These are phyloP conservation scores for Meliscaeva auricollis DNA, from an alignment of 2,888 invertebrate species.

Conservation along the genomic window DNA sequence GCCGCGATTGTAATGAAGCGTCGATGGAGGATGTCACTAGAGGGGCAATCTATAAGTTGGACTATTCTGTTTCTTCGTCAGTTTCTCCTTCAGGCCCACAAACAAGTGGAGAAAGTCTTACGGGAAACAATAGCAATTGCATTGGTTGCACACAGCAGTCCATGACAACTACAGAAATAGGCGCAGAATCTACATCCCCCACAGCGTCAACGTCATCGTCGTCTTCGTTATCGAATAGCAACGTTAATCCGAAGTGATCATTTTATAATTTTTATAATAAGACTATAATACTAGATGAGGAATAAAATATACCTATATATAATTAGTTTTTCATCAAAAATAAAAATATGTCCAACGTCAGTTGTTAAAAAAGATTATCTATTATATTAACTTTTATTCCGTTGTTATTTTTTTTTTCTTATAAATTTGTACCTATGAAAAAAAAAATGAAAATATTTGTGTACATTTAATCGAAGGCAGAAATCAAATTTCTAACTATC, in stretches of 20 bases:
- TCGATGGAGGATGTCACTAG: constrained; percentile 96
- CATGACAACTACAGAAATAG: constrained; percentile 73
- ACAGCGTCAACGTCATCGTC: constrained; percentile 77
- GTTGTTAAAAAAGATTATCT: constrained; percentile 54
- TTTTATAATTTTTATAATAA: constrained; percentile 75
- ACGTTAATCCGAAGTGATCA: constrained; percentile 77
- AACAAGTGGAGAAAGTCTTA: constrained; percentile 47
- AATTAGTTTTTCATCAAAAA: constrained; percentile 59
- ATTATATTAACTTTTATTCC: constrained; percentile 38
- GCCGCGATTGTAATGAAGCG: constrained; percentile 94
- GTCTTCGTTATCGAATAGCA: constrained; percentile 77
- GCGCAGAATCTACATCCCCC: constrained; percentile 77
- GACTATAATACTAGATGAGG: constrained; percentile 65
- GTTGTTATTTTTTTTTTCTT: constrained; percentile 55
- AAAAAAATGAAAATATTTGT: constrained; percentile 47
- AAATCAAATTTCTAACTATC: constrained; percentile 66
- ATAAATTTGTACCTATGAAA: constrained; percentile 40
- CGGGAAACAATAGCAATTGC: constrained; percentile 46
- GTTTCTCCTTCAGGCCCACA: constrained; percentile 61
- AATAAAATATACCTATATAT: constrained; percentile 62
- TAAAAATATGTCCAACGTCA: constrained; percentile 54
- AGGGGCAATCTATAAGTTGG: constrained; percentile 88
- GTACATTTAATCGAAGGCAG: constrained; percentile 60
- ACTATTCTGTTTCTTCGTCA: constrained; percentile 84
- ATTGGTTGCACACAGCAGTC: constrained; percentile 65